Percentiles rank a stretch among this genome's conserved stretches.
phyloP scores from a whole-genome alignment of 2,113 vertebrate species.

The Chaenogobius annularis region DNA sequence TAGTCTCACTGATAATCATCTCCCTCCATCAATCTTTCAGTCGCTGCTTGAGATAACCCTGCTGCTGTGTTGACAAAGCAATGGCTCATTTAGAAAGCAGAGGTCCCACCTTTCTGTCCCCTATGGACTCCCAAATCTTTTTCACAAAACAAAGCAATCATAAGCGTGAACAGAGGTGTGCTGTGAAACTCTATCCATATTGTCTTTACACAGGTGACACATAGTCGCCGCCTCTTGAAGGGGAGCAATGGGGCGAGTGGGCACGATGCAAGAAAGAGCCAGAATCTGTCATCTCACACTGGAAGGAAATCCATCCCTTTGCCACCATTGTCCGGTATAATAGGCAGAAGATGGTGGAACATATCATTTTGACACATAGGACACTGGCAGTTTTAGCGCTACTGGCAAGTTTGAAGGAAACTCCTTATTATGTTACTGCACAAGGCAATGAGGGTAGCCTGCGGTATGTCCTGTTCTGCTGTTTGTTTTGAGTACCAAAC shows the following conservation, averaged over 20 bases:
- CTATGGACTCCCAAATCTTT: conserved; percentile 68
- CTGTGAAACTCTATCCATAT: conserved; percentile 68
- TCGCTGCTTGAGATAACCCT: conserved; percentile 65
- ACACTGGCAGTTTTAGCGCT: conserved; percentile 69
- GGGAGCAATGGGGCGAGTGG: conserved; percentile 56
- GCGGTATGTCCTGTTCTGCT: conserved; percentile 17
- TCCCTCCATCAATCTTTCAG: conserved; percentile 62
- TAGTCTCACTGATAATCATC: conserved; percentile 65
- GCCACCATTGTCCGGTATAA: conserved; percentile 65
- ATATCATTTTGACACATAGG: conserved; percentile 74
- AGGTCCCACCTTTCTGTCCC: conserved; percentile 63
- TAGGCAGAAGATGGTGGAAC: conserved; percentile 66
- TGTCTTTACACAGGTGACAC: conserved; percentile 71
- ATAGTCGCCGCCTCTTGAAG: conserved; percentile 63
- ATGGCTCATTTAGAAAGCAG: conserved; percentile 67
- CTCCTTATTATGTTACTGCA: conserved; percentile 53
- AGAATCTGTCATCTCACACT: conserved; percentile 74
- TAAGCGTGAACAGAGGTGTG: conserved; percentile 68
- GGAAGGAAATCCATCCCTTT: conserved; percentile 62
- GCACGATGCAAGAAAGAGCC: conserved; percentile 58
- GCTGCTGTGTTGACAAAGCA: conserved; percentile 69
- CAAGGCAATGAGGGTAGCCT: conserved; percentile 26
- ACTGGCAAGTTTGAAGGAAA: conserved; percentile 55
- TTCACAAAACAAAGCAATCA: conserved; percentile 69
- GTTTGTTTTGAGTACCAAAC: conserved; percentile 19